A percentile compares a stretch with the other conserved stretches of the same genome.
Conservation (phyloP, 1,140 invertebrate genomes). For the Vanessa atalanta region DNA sequence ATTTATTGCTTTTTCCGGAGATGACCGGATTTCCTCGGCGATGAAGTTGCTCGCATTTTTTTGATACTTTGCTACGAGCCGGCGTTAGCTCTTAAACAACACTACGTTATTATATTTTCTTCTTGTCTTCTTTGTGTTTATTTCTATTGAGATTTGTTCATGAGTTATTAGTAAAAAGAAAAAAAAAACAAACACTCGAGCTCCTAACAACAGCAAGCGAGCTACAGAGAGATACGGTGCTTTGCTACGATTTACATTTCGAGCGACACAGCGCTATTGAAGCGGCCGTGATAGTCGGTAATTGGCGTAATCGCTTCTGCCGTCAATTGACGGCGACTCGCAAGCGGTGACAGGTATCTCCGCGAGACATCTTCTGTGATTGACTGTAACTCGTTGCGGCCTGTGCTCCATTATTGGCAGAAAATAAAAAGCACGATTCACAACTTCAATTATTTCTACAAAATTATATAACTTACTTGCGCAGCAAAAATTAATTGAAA, state of each 20-base stretch:
- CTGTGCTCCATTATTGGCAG: no score
- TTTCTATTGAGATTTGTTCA: neutral
- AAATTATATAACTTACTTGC: no score
- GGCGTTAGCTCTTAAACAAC: constrained; percentile 4
- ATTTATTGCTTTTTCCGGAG: constrained; percentile 71
- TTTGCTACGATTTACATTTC: neutral
- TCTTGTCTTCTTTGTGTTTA: neutral
- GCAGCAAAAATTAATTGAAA: no score
- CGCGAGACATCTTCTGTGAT: neutral
- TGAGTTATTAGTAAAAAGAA: no score
- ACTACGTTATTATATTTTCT: neutral
- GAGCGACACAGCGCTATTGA: no score
- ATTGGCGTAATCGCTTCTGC: neutral
- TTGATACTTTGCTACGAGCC: neutral
- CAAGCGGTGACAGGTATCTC: neutral
- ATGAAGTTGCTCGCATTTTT: constrained; percentile 24
- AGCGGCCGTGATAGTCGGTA: neutral
- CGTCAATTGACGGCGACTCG: neutral
- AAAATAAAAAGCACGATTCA: no score
- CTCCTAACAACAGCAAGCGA: no score
- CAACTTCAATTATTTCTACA: no score
- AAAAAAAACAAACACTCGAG: neutral
- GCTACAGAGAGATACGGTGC: no score
- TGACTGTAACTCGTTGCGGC: no score
- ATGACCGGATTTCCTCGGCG: constrained; percentile 59